Evolutionary conservation across 1,140 invertebrate genomes (phyloP).

Genomic region (Acromyrmex charruanus): DNA sequence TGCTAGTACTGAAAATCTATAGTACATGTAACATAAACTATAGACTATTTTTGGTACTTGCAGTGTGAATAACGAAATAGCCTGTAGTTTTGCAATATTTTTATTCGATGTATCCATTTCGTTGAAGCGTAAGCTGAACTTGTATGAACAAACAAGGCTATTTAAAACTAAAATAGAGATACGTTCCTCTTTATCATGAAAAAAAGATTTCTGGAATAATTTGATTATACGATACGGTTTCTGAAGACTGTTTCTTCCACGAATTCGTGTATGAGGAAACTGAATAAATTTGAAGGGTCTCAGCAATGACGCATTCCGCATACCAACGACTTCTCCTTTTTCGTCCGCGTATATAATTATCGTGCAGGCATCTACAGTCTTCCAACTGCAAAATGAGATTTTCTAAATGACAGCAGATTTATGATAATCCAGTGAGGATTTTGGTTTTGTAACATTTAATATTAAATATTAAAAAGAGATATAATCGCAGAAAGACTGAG

Average conservation of each 20-base stretch:
- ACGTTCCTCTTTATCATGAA: not conserved
- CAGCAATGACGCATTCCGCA: conserved; percentile 11
- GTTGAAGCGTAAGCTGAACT: not conserved
- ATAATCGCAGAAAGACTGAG: too few relatives aligned
- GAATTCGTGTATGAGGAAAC: conserved; percentile 34
- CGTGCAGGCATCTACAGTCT: not conserved
- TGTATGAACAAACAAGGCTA: too few relatives aligned
- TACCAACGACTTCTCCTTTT: conserved; percentile 28
- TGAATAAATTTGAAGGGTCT: conserved; percentile 37
- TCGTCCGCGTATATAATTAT: conserved; percentile 22
- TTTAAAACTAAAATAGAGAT: not conserved
- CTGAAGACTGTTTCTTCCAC: not conserved
- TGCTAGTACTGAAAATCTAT: too few relatives aligned
- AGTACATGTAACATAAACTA: too few relatives aligned
- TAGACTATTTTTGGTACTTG: too few relatives aligned
- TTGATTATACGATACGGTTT: not conserved
- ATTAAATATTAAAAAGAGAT: not conserved
- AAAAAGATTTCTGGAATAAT: not conserved
- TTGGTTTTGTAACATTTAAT: not conserved
- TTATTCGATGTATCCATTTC: not conserved
- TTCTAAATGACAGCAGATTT: not conserved
- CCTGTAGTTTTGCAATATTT: not conserved
- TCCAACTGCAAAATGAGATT: not conserved
- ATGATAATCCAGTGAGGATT: not conserved
- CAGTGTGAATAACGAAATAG: not conserved